Base-by-base conservation (phyloP, 2,888 invertebrate genomes). In the Lycocerus yunnanus region DNA sequence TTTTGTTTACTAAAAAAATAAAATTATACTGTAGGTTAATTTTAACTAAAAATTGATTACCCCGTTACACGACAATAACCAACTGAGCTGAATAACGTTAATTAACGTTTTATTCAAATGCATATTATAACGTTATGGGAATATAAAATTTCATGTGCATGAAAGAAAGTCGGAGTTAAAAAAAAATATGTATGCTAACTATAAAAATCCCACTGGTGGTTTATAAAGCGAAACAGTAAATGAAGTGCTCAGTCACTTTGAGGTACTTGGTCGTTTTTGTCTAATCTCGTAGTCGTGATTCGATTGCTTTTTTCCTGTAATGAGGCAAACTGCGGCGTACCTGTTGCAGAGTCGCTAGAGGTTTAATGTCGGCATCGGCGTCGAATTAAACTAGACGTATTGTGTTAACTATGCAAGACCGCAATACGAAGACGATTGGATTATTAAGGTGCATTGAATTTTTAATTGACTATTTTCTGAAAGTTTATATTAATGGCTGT, bases 291-390 rank as follows among this genome's bases (percentile, higher is more conserved):
- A 78, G 80, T 79, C 78, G 73, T 79, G 78, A 79, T 80, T 78
- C 81, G 81, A 81, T 82, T 78, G 81, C 79, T 81, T 83, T 83
- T 83, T 82, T 81, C 77, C 78, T 72, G 78, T 83, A 83, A 83
- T 83, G 83, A 83, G 81, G 80, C 78, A 81, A 79, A 80, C 79
- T 78, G 82, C 79, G 78, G 80, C 81, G 82, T 84, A 84, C 84
- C 85, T 84, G 84, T 85, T 85, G 85, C 84, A 79, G 81, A 78
- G 77, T 79, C 82, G 80, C 80, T 81, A 84, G 83, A 84, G 84
- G 84, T 84, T 84, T 85, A 84, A 84, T 84, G 84, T 83, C 82
- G 81, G 82, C 81, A 84, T 84, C 84, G 83, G 84, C 79, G 84
- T 82, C 84, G 82, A 81, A 83, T 83, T 83, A 83, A 84, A 82